Evolutionary conservation across 2,888 invertebrate species (phyloP).

Genomic region (Eristalinus aeneus): DNA sequence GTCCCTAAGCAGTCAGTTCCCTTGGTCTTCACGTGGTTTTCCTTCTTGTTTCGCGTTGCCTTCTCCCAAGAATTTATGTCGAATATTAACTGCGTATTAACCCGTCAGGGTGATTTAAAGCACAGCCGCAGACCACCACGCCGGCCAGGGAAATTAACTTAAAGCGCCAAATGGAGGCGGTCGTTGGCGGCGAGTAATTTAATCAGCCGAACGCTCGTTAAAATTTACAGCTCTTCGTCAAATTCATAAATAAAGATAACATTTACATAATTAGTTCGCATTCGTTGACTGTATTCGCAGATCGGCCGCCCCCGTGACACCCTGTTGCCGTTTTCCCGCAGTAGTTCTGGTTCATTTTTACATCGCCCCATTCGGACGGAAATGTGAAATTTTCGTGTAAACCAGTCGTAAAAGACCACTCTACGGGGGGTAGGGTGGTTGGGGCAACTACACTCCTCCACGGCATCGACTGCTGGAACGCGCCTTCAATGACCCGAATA

Average conservation of each 20-base stretch:
- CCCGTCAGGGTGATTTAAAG: conserved; percentile 35
- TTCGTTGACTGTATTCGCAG: conserved; percentile 22
- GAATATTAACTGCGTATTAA: conserved; percentile 30
- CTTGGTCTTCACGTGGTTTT: neutral
- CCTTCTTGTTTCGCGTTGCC: neutral
- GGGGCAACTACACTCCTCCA: neutral
- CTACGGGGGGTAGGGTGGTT: neutral
- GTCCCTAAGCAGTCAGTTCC: no score
- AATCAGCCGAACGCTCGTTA: conserved; percentile 67
- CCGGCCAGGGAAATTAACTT: conserved; percentile 2
- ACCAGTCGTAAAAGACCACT: conserved; percentile 33
- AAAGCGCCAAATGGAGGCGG: neutral
- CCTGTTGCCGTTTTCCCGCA: neutral
- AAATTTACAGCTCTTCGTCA: conserved; percentile 69
- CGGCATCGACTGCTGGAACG: neutral
- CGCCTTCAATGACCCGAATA: neutral
- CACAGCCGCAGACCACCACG: neutral
- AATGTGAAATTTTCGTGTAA: conserved; percentile 63
- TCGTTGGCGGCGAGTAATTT: conserved; percentile 28
- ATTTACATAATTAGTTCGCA: conserved; percentile 66
- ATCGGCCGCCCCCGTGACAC: neutral
- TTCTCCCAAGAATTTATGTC: conserved; percentile 3
- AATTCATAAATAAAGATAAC: conserved; percentile 71
- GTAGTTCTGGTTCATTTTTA: neutral
- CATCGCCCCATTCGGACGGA: conserved; percentile 30